Percentiles rank a stretch among this genome's conserved stretches.
Conservation (phyloP, 2,797 vertebrate species). For the Channa striata region DNA sequence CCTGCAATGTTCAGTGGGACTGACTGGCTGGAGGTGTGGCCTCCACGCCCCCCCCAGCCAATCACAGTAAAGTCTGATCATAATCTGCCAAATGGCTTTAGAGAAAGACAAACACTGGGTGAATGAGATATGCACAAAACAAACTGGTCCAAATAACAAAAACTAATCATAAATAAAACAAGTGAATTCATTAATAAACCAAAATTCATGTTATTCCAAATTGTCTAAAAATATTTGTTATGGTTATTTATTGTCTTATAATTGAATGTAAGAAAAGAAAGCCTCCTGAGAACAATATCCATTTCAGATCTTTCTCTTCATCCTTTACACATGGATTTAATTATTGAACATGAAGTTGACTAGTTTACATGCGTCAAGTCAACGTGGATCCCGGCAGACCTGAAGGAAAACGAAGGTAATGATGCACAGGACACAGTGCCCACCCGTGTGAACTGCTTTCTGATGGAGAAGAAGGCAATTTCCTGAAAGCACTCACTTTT, state of each 20-base stretch:
- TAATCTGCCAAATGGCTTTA: no score
- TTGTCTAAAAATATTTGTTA: no score
- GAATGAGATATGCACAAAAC: no score
- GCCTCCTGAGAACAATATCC: neutral
- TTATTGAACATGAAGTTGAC: neutral
- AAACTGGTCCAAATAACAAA: no score
- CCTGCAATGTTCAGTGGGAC: no score
- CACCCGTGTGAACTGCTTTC: conserved; percentile 48
- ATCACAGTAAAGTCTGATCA: no score
- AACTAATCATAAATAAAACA: no score
- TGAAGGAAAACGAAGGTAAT: conserved; percentile 31
- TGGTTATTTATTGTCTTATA: no score
- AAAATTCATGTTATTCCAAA: neutral
- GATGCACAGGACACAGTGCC: conserved; percentile 64
- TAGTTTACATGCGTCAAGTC: neutral
- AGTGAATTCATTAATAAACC: neutral
- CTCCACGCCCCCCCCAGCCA: no score
- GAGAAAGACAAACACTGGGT: no score
- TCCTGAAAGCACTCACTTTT: conserved; percentile 81
- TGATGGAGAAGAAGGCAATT: conserved; percentile 65
- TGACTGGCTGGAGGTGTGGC: no score
- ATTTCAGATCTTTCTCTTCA: neutral
- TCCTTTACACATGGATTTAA: neutral
- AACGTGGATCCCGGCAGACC: neutral
- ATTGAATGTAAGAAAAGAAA: no score